These are phyloP conservation scores for Archilochus colubris DNA, from an alignment of 2,113 vertebrate genomes.

Conservation along the genomic window DNA sequence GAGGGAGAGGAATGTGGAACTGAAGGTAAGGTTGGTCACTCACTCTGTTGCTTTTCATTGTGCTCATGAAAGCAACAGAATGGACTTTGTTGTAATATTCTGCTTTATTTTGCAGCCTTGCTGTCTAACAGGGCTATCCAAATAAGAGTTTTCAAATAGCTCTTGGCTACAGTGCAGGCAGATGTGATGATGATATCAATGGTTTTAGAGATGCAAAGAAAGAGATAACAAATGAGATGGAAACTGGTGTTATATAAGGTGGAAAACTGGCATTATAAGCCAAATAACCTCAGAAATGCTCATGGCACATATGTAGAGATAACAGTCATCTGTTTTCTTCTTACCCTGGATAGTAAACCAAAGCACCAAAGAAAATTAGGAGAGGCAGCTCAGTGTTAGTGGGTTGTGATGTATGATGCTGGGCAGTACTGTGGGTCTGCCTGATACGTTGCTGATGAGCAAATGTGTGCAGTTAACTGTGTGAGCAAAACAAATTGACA, in stretches of 20 bases:
- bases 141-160: neutral
- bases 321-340: neutral
- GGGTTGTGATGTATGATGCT: neutral
- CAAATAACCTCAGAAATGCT: conserved; percentile 18
- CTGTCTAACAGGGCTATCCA: neutral
- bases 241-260: neutral
- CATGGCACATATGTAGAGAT: neutral
- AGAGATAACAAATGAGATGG: neutral
- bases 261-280: neutral
- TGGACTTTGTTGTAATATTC: neutral
- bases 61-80: neutral
- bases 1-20: neutral
- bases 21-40: neutral
- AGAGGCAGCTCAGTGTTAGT: neutral
- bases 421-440: neutral
- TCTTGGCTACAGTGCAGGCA: conserved; percentile 37
- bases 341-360: neutral
- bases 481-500: neutral
- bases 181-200: conserved; percentile 17
- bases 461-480: neutral
- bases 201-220: neutral
- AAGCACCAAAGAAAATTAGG: neutral
- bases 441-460: neutral
- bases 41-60: neutral
- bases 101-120: neutral